Base-by-base conservation (phyloP, 2,113 vertebrate species). In the Hemicordylus capensis region DNA sequence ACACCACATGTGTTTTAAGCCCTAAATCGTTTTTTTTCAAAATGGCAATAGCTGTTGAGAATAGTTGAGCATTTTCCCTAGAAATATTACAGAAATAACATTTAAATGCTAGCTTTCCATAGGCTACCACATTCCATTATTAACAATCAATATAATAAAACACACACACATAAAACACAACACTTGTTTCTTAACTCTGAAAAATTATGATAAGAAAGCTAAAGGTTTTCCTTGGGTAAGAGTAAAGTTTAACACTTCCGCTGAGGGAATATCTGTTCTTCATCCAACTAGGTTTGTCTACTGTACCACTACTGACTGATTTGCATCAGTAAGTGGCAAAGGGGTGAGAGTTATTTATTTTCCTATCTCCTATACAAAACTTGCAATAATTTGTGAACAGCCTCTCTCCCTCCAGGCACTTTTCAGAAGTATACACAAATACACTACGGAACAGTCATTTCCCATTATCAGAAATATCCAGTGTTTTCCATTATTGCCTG, bases 201-300 rank as follows among this genome's bases (percentile, higher is more conserved):
- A 66, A 61, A 24, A 76, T 24, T n/a, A n/a, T n/a, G n/a, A n/a
- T n/a, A n/a, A n/a, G n/a, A n/a, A 42, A 84, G 20, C 14, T 63
- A 74, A 12, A 56, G 22, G 44, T 93, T 83, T 39, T 4, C 59
- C n/a, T 59, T 54, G 58, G 24, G 19, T 61, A 76, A 67, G n/a
- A n/a, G 59, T 2, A 80, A 85, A 4, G 17, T 81, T 72, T 81
- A 67, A 91, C 85, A 82, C 87, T 64, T 39, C 85, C 48, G 74
- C 44, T 67, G 31, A 4, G 54, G 28, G 34, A 59, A 17, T 75
- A 24, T 34, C 85, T 75, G 22, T 85, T 85, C 59, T 88, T 89
- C 84, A 80, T 51, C 4, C 22, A 69, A n/a, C 4, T 8, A 9
- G 9, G 24, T 79, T 24, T 20, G 24, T 72, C 8, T 44, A 54